Conservation (phyloP, 2,888 invertebrate species). For the Polyploca ridens region DNA sequence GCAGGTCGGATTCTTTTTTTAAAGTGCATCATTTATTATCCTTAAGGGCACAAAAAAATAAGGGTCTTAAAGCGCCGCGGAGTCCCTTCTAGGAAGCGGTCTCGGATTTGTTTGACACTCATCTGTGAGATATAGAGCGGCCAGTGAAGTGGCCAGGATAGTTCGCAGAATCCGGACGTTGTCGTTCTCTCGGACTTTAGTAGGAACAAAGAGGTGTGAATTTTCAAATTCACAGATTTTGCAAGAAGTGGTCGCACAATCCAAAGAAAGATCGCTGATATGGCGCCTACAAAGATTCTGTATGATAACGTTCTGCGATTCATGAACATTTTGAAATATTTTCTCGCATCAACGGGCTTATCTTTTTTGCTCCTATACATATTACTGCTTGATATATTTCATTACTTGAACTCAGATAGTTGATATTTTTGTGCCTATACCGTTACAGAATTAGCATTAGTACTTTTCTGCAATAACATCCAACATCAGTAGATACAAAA, state of each 20-base stretch:
- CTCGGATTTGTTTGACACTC: constrained; percentile 80
- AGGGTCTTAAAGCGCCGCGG: constrained; percentile 80
- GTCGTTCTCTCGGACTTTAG: constrained; percentile 44
- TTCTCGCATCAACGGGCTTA: not conserved
- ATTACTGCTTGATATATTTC: no score
- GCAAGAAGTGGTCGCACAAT: constrained; percentile 29
- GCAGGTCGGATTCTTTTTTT: constrained; percentile 82
- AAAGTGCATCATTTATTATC: constrained; percentile 82
- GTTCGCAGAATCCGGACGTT: constrained; percentile 66
- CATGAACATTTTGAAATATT: not conserved
- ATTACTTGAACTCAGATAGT: no score
- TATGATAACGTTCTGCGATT: constrained; percentile 18
- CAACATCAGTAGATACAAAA: no score
- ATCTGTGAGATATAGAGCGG: constrained; percentile 77
- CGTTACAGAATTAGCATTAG: not conserved
- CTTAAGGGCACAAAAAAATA: constrained; percentile 78
- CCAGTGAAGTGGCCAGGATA: constrained; percentile 60
- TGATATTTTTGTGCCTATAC: no score
- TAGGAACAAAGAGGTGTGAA: constrained; percentile 73
- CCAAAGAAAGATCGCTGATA: constrained; percentile 41
- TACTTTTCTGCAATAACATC: not conserved
- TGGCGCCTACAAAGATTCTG: constrained; percentile 43
- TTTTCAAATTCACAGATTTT: constrained; percentile 58
- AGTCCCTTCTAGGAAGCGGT: constrained; percentile 79
- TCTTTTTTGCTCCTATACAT: no score